Percentiles rank a stretch among this genome's conserved stretches.
phyloP scores from a whole-genome alignment of 2,797 vertebrate species.

The Setipinna tenuifilis region DNA sequence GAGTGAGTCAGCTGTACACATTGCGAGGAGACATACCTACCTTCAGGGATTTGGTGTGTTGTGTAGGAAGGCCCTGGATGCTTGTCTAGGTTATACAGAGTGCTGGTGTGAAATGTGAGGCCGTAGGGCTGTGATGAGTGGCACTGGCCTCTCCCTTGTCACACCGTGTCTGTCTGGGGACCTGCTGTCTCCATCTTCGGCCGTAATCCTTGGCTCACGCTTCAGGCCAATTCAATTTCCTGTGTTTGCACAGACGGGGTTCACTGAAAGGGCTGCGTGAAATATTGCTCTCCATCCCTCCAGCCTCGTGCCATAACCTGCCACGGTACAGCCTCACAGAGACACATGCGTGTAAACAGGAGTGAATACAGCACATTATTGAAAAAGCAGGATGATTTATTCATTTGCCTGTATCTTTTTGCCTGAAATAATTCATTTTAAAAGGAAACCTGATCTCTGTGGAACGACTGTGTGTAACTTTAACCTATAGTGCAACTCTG shows the following conservation, averaged over 20 bases:
- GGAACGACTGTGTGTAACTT: neutral
- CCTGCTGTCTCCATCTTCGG: neutral
- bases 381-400: neutral
- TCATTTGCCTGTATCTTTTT: neutral
- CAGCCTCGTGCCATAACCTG: neutral
- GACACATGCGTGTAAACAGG: neutral
- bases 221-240: constrained; percentile 33
- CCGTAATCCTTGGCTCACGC: constrained; percentile 1
- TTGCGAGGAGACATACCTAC: neutral
- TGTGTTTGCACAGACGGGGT: constrained; percentile 24
- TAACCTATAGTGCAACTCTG: neutral
- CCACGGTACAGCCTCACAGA: neutral
- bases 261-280: constrained; percentile 5
- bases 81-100: neutral
- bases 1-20: neutral
- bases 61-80: neutral
- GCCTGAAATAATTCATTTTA: neutral
- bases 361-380: neutral
- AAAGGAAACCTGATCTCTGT: neutral
- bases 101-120: neutral
- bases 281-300: neutral
- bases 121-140: neutral
- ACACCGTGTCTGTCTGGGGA: neutral
- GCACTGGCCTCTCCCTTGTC: neutral
- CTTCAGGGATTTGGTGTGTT: neutral